Percentiles rank a stretch among this genome's conserved stretches.
Conservation (phyloP, 2,888 invertebrate species). For the Ormyrus rosae region DNA sequence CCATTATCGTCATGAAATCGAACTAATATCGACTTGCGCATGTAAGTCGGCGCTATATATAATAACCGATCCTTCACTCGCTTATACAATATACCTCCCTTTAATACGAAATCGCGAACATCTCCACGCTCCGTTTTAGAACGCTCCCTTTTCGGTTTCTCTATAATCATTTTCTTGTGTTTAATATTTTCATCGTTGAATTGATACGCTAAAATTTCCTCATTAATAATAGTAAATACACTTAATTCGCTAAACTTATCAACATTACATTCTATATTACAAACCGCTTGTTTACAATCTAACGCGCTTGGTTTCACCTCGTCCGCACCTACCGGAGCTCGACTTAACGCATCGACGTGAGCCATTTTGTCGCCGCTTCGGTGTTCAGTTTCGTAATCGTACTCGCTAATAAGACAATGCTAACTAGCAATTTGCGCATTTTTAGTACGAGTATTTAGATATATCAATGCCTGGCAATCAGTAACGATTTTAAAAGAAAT, state of each 20-base stretch:
- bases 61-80: too few relatives aligned
- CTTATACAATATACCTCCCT: not conserved
- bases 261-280: not conserved
- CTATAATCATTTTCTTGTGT: not conserved
- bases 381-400: conserved; percentile 1
- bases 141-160: not conserved
- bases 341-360: not conserved
- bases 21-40: not conserved
- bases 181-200: not conserved
- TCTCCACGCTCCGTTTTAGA: not conserved
- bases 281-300: too few relatives aligned
- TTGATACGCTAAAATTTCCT: conserved; percentile 1
- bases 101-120: not conserved
- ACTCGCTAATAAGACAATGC: not conserved
- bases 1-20: too few relatives aligned
- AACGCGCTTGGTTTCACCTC: not conserved
- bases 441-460: conserved; percentile 13
- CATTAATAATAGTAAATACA: conserved; percentile 1
- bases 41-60: not conserved
- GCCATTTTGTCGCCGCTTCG: not conserved
- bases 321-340: not conserved
- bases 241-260: not conserved
- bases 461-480: not conserved
- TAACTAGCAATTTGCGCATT: not conserved
- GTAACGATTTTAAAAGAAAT: not conserved